Base-by-base conservation (phyloP, 37 sponge, comb jelly and placozoan genomes). In the Aplysina aerophoba region DNA sequence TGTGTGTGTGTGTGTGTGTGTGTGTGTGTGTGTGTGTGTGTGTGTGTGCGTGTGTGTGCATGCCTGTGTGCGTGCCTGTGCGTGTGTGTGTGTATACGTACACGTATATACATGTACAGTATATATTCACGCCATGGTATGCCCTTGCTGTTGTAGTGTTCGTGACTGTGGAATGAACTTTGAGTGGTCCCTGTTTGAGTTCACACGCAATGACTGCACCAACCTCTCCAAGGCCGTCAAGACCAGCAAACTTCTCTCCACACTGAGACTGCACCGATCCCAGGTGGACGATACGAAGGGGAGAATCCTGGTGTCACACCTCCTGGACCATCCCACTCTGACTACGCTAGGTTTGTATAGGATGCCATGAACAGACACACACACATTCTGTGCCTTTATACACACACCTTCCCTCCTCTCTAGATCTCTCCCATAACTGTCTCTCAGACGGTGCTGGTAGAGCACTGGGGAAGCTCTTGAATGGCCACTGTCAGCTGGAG, bases 81-180 rank as follows among this genome's bases (percentile, higher is more conserved):
- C n/a, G n/a, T n/a, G n/a, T n/a, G n/a, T n/a, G n/a, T n/a, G n/a
- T n/a, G n/a, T n/a, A n/a, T n/a, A n/a, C n/a, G n/a, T n/a, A n/a
- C n/a, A n/a, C n/a, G n/a, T n/a, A n/a, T n/a, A n/a, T n/a, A n/a
- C n/a, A n/a, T n/a, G n/a, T n/a, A n/a, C n/a, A 20, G 33, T 21
- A 33, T 69, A 21, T 20, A 69, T 20, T 21, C 73, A 69, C 33
- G 17, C 59, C 27, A 25, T 67, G 69, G n/a, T n/a, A n/a, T 67
- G 13, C n/a, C 27, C 28, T n/a, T 25, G 13, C 31, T 15, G 69
- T 19, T 68, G 14, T 71, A 92, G 93, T 0, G 93, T 97, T 11
- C 73, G 84, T 8, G 89, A 91, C 73, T 94, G 95, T 92, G 97
- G 97, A 0, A 97, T 97, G 97, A 97, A 97, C 84, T 97, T 97